Evolutionary conservation across 2,113 vertebrate genomes (phyloP).

Genomic region (Actenoides hombroni): DNA sequence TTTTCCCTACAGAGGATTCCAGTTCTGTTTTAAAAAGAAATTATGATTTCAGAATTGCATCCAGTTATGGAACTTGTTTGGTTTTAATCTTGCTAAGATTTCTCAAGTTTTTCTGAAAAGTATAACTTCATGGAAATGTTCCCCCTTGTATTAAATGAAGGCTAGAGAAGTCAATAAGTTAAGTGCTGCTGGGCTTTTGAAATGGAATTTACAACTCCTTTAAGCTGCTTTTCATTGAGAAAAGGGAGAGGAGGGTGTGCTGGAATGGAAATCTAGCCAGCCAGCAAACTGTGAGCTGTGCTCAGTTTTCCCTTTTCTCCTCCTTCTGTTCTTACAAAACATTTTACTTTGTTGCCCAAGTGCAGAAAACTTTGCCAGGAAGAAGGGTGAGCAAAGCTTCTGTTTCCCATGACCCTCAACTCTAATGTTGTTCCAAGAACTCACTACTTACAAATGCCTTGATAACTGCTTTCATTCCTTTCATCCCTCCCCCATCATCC

Average conservation of each 20-base stretch:
- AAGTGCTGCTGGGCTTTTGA: background rate
- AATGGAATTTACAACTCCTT: background rate
- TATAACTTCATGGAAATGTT: background rate
- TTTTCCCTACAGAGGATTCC: background rate
- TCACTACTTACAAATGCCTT: conserved; percentile 76
- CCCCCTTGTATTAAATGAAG: background rate
- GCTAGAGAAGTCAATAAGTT: background rate
- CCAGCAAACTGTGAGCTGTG: background rate
- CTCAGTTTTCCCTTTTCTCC: background rate
- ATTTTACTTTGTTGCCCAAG: conserved; percentile 61
- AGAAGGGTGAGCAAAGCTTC: conserved; percentile 74
- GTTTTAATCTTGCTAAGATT: background rate
- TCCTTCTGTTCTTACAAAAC: conserved; percentile 62
- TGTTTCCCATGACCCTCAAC: conserved; percentile 83
- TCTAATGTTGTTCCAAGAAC: conserved; percentile 80
- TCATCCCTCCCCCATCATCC: conserved; percentile 62
- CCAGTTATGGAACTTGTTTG: background rate
- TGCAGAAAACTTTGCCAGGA: conserved; percentile 74
- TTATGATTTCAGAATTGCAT: background rate
- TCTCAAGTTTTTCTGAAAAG: background rate
- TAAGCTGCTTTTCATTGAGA: background rate
- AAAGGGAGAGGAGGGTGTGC: background rate
- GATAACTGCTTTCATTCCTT: conserved; percentile 78
- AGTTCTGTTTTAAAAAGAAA: background rate
- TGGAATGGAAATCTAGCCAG: background rate